Base-by-base conservation (phyloP, 53 echinoderm and acorn worm species). In the Holothuria leucospilota region DNA sequence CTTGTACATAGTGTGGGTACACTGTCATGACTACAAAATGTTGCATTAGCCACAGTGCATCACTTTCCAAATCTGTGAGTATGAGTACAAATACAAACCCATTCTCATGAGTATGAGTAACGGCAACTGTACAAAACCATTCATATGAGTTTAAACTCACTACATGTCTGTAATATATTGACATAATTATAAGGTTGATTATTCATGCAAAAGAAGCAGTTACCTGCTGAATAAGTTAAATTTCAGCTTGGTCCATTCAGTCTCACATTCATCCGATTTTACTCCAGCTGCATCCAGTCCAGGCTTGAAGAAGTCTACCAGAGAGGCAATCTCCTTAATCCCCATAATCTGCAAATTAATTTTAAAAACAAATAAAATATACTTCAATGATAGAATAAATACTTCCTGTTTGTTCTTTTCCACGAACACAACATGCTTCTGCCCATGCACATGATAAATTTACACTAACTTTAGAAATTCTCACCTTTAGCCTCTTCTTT, bases 291-390 rank as follows among this genome's bases (percentile, higher is more conserved):
- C 69, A 6, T 69, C 69, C 69, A 69, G 69, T 27, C 25, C 69
- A 20, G 69, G 27, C 29, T 27, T 24, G 69, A 69, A 69, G 25
- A 69, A 69, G 26, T 69, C 69, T 29, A 69, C 69, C 69, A 69
- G 29, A 24, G 25, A 29, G 69, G 69, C 25, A 29, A 69, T 69
- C 6, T 29, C 29, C 5, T 69, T 29, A n/a, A 69, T 69, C 69
- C 25, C 69, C 69, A 69, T 27, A 69, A 29, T 69, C 69, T 69
- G 69, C 25, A 69, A 69, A 29, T 24, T 27, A 13, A 69, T 69
- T 69, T 69, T 6, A n/a, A 27, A 69, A 69, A 69, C 69, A 69
- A 27, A 13, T 69, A 69, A 12, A 62, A 62, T 62, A 62, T 62
- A 62, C 62, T 62, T 62, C 34, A 34, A 34, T 34, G 34, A 34